Evolutionary conservation across 2,888 invertebrate genomes (phyloP), one percentile per base, ranked within the genome.

Genomic region (Loripinus fragilis): DNA sequence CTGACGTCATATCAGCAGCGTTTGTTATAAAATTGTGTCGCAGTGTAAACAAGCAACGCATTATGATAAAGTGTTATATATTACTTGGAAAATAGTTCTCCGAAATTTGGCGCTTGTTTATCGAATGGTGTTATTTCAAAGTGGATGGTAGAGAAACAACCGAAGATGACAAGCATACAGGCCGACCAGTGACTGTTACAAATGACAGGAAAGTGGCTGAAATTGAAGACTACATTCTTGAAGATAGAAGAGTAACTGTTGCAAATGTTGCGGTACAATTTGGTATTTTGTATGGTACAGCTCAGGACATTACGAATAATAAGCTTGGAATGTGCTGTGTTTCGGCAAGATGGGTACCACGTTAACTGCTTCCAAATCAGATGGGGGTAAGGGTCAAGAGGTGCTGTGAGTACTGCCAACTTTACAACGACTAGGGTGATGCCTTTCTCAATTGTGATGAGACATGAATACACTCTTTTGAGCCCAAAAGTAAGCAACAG

Each of bases 401-500:
- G n/a, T 67, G 41, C 33, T 7, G 42, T 25, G 41, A 67, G n/a
- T 67, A 23, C 42, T 23, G 42, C 67, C 41, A 42, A 67, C 42
- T 25, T 23, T 67, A 42, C 30, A 45, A 45, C 5, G 41, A 67
- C 41, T 2, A 41, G 38, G 67, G 67, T 41, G 42, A 41, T 67
- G 67, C n/a, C 41, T 41, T 67, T 67, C 45, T 45, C 17, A 45
- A 45, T 45, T 3, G n/a, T 15, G 71, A 55, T 52, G 7, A 20
- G n/a, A 45, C 45, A 45, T 45, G 7, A 3, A 12, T 45, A 20
- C 15, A 45, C 45, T 20, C 25, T 35, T 20, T 35, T 35, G 28
- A 64, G 25, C 25, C 60, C 41, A 60, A 35, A 52, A 64, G n/a
- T n/a, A n/a, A n/a, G n/a, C n/a, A n/a, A 60, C 55, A 71, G 28